These are phyloP conservation scores for Takifugu ocellatus DNA, from an alignment of 2,797 vertebrate genomes.

Conservation along the genomic window DNA sequence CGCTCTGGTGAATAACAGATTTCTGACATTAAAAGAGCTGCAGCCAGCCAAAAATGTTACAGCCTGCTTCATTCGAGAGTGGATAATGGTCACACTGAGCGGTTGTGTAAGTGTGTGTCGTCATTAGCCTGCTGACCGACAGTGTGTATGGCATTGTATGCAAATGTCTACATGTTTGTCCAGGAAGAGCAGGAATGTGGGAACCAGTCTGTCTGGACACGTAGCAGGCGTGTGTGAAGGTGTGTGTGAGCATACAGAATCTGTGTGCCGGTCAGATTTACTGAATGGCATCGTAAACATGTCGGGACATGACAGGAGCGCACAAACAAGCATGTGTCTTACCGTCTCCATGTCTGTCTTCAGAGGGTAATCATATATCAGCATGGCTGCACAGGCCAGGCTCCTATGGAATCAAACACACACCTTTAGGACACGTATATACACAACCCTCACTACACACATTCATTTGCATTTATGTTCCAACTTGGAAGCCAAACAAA, in stretches of 20 bases:
- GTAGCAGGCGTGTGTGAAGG: conserved; percentile 37
- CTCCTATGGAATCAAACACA: conserved; percentile 52
- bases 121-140: conserved; percentile 45
- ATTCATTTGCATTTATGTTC: too few species aligned
- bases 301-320: conserved; percentile 36
- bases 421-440: not conserved
- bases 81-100: conserved; percentile 29
- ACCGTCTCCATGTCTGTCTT: conserved; percentile 96
- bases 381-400: conserved; percentile 84
- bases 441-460: not conserved
- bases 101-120: conserved; percentile 30
- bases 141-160: conserved; percentile 64
- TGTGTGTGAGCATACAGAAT: not conserved
- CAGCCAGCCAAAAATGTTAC: conserved; percentile 37
- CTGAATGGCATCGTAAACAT: conserved; percentile 43
- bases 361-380: conserved; percentile 95
- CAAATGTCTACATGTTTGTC: conserved; percentile 67
- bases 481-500: not conserved
- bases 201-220: conserved; percentile 68
- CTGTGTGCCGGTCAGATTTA: conserved; percentile 28
- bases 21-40: conserved; percentile 53
- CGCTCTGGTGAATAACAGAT: conserved; percentile 45
- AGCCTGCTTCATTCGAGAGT: conserved; percentile 26
- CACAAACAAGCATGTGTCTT: conserved; percentile 31
- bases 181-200: conserved; percentile 70